Percentiles rank a stretch among this genome's conserved stretches.
Conservation (phyloP, 2,797 vertebrate species). For the Arrhamphus sclerolepis region DNA sequence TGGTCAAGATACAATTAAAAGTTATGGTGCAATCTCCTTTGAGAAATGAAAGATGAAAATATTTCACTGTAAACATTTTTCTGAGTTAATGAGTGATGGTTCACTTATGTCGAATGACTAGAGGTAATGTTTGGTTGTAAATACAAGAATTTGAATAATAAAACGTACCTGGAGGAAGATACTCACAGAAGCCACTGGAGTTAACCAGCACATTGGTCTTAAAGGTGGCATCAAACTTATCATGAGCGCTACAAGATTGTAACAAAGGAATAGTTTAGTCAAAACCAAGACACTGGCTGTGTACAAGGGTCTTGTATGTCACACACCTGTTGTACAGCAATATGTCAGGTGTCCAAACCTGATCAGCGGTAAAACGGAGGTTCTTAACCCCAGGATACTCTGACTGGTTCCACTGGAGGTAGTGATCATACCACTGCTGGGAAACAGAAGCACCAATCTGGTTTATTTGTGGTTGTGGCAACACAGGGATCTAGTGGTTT, state of each 20-base stretch:
- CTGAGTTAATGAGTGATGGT: neutral
- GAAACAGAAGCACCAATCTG: constrained; percentile 29
- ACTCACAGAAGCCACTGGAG: constrained; percentile 85
- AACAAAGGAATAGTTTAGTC: constrained; percentile 20
- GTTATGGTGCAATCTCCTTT: constrained; percentile 36
- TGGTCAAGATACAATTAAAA: constrained; percentile 12
- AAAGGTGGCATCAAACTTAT: constrained; percentile 85
- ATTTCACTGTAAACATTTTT: constrained; percentile 11
- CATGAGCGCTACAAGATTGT: constrained; percentile 76
- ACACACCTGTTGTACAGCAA: constrained; percentile 85
- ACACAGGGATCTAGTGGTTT: too few species aligned
- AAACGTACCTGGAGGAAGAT: constrained; percentile 82
- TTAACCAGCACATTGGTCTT: constrained; percentile 85
- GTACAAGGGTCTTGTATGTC: neutral
- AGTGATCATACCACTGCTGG: constrained; percentile 86
- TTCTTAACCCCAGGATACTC: constrained; percentile 86
- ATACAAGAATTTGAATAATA: neutral
- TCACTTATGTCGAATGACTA: constrained; percentile 7
- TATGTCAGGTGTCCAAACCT: constrained; percentile 86
- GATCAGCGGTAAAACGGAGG: constrained; percentile 82
- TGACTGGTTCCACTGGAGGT: constrained; percentile 86
- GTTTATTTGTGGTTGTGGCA: neutral
- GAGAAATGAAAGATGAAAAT: constrained; percentile 27
- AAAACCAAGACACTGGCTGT: neutral
- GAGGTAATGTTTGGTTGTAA: neutral